Base-by-base conservation (phyloP, 1,140 invertebrate species). In the Lanistes nyassanus region DNA sequence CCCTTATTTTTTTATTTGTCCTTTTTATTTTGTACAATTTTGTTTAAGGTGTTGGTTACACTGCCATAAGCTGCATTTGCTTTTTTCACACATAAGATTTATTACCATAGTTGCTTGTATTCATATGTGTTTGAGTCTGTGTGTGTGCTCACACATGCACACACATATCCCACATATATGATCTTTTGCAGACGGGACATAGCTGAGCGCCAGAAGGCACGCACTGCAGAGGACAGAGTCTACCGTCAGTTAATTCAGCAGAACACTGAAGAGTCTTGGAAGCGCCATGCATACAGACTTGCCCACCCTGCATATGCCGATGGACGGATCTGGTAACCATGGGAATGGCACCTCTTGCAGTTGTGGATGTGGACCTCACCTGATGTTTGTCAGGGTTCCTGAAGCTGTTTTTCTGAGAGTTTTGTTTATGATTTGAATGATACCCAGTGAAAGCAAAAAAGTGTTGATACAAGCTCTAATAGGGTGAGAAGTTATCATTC, bases 301-400 rank as follows among this genome's bases (percentile, higher is more conserved):
- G 84, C 84, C n/a, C 83, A 86, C 69, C 85, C 85, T 23, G 85
- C 85, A 9, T 86, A 86, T 47, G 84, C 84, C 56, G 85, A 86
- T 75, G 85, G 85, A 31, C 78, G 85, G 21, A 84, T 86, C 16
- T 86, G 85, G 85, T 86, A 75, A 67, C 71, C 13, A 65, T 31
- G n/a, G 16, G 68, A n/a, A n/a, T n/a, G n/a, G 29, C n/a, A 34
- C 9, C 9, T 47, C 42, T 47, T 47, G 42, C 42, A 47, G 42
- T 16, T 47, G 42, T 13, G 42, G 42, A 47, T 47, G 42, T 47
- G 42, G 19, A 47, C n/a, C n/a, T n/a, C n/a, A n/a, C n/a, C n/a
- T n/a, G n/a, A n/a, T n/a, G n/a, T n/a, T n/a, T n/a, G n/a, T n/a
- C n/a, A n/a, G n/a, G n/a, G n/a, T n/a, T n/a, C n/a, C n/a, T n/a